Evolutionary conservation across 2,888 invertebrate genomes (phyloP).

Genomic region (Venustoraphidia nigricollis): DNA sequence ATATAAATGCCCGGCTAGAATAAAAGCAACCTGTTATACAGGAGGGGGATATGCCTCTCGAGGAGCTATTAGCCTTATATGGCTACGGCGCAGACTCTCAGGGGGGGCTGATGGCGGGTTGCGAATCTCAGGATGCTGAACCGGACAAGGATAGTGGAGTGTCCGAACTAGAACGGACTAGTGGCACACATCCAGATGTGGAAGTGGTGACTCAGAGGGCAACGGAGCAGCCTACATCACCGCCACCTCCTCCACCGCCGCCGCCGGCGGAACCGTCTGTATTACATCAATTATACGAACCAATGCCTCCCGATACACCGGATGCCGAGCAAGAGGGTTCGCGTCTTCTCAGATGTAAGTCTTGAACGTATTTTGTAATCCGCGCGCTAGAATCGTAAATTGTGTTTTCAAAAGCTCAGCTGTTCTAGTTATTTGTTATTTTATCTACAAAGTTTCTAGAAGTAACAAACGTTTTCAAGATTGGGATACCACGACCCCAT

Average conservation of each 20-base stretch:
- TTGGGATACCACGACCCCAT: too few species aligned
- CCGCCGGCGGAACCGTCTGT: slow-evolving; percentile 36
- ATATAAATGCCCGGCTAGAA: too few species aligned
- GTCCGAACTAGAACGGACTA: slow-evolving; percentile 4
- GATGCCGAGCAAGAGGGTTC: slow-evolving; percentile 28
- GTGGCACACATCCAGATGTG: slow-evolving; percentile 12
- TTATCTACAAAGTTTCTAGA: too few species aligned
- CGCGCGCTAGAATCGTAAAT: neutral
- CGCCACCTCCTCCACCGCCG: slow-evolving; percentile 1
- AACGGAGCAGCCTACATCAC: slow-evolving; percentile 6
- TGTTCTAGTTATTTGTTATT: too few species aligned
- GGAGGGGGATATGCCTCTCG: slow-evolving; percentile 94
- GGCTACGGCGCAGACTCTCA: slow-evolving; percentile 37
- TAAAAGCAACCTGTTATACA: slow-evolving; percentile 16
- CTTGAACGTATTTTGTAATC: neutral
- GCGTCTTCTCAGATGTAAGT: slow-evolving; percentile 34
- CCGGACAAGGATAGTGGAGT: slow-evolving; percentile 5
- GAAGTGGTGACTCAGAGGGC: slow-evolving; percentile 17
- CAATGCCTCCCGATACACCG: slow-evolving; percentile 24
- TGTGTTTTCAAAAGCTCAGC: neutral
- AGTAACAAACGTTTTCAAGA: too few species aligned
- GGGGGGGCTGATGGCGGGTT: slow-evolving; percentile 16
- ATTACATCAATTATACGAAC: slow-evolving; percentile 36
- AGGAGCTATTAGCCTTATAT: slow-evolving; percentile 81
- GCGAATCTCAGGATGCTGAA: slow-evolving; percentile 1